A percentile compares a stretch with the other conserved stretches of the same genome.
These are phyloP conservation scores for Ostrea edulis DNA, from an alignment of 1,140 invertebrate genomes.

Conservation along the genomic window DNA sequence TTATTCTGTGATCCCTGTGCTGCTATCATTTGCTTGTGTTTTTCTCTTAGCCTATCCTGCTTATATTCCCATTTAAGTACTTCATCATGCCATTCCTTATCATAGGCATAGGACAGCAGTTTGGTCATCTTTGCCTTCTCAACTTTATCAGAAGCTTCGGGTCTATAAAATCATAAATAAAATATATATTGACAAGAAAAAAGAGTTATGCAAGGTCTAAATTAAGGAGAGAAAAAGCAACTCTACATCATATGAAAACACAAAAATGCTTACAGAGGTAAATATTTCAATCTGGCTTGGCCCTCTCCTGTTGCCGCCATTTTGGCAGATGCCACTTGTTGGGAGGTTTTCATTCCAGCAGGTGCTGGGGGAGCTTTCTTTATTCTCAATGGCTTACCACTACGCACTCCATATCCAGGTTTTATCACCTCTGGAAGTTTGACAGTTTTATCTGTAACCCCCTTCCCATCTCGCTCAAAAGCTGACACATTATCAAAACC, in stretches of 20 bases:
- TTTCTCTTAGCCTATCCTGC: slow-evolving; percentile 59
- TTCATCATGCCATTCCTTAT: slow-evolving; percentile 71
- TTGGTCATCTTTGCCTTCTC: slow-evolving; percentile 70
- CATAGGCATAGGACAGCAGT: slow-evolving; percentile 71
- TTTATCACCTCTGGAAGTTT: slow-evolving; percentile 69
- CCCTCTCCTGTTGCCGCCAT: slow-evolving; percentile 54
- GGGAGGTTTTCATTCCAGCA: slow-evolving; percentile 50
- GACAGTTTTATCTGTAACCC: slow-evolving; percentile 71
- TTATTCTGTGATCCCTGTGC: slow-evolving; percentile 46
- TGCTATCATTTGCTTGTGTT: slow-evolving; percentile 58
- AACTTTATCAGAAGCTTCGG: slow-evolving; percentile 43
- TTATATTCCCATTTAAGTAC: slow-evolving; percentile 64
- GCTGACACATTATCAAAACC: slow-evolving; percentile 66
- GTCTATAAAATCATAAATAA: slow-evolving; percentile 42
- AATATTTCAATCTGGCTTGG: slow-evolving; percentile 57
- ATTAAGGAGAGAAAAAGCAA: background rate
- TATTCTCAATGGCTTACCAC: slow-evolving; percentile 57
- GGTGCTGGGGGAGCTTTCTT: slow-evolving; percentile 38
- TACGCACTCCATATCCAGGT: slow-evolving; percentile 70
- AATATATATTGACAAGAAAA: background rate
- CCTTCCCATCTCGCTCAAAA: slow-evolving; percentile 66
- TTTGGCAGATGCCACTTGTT: slow-evolving; percentile 48
- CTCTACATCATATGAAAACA: background rate
- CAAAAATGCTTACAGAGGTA: slow-evolving; percentile 61
- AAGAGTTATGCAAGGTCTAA: too few species aligned